phyloP scores from a whole-genome alignment of 2,113 vertebrate genomes.

The Indri indri region DNA sequence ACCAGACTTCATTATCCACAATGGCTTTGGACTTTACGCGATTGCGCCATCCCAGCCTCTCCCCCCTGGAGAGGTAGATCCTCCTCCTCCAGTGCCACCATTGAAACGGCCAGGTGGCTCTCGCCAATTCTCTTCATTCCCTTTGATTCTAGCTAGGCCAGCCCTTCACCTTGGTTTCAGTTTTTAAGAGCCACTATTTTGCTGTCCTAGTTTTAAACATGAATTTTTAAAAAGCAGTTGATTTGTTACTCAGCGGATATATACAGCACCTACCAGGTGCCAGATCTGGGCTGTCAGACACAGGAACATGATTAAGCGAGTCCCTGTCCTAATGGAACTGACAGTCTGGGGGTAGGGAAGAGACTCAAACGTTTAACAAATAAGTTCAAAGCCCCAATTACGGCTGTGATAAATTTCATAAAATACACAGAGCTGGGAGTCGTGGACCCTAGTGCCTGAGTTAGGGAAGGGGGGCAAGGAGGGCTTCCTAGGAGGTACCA shows the following conservation, averaged over 20 bases:
- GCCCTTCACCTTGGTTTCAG: neutral
- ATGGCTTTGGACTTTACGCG: neutral
- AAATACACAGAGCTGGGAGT: neutral
- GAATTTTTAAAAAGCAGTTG: neutral
- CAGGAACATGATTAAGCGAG: neutral
- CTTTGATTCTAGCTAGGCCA: slow-evolving; percentile 17
- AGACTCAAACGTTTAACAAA: neutral
- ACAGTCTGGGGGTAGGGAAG: neutral
- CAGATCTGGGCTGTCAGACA: neutral
- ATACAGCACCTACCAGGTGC: neutral
- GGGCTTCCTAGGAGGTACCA: neutral
- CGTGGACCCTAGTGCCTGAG: neutral
- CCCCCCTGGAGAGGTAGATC: neutral
- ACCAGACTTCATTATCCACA: neutral
- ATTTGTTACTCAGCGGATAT: neutral
- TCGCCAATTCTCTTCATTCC: neutral
- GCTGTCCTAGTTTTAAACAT: slow-evolving; percentile 45
- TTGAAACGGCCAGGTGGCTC: neutral
- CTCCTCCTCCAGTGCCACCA: neutral
- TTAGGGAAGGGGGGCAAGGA: fast-evolving
- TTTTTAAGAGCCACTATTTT: slow-evolving; percentile 42
- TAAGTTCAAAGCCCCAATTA: neutral
- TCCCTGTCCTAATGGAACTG: neutral
- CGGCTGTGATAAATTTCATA: neutral
- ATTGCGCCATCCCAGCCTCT: neutral